Evolutionary conservation across 2,888 invertebrate genomes (phyloP), one percentile per base, ranked within the genome.

Genomic region (Thecophora atra): DNA sequence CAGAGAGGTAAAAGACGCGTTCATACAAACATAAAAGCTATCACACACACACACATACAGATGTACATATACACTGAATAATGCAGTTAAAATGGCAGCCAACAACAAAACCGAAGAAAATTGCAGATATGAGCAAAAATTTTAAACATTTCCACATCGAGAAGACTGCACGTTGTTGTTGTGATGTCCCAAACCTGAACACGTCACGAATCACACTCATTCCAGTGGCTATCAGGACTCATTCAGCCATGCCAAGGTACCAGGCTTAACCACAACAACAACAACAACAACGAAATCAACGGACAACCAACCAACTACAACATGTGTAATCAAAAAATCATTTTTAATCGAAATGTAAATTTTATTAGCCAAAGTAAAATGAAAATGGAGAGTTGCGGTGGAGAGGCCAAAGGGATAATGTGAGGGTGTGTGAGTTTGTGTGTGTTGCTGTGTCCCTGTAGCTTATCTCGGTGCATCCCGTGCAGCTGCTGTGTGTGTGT

Each of bases 321-420:
- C 2, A 28, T 42, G 30, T 37, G 51, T 66, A 71, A 66, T 71
- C 58, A 66, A 60, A 71, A 70, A 71, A 60, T 71, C 58, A 71
- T 71, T 71, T 71, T 71, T 71, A 71, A 71, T 71, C 71, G 71
- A 71, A 62, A 71, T 71, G 71, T 66, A 71, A 71, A 71, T 71
- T 66, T 71, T 71, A 71, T 66, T 71, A 65, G 69, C 21, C 26
- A 28, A 24, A 52, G 52, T 66, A 52, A 52, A 66, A 30, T 28
- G 60, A 60, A 60, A 60, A 60, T 60, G 60, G 60, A 60, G 15
- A 60, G 60, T 60, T 3, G 60, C 5, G 30, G 60, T 60, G 13
- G 30, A 30, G 30, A 30, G 30, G 30, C 30, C 8, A 30, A 8
- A 30, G 30, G 8, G 30, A 30, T 4, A 30, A 8, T 6, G 30